Percentiles rank a stretch among this genome's conserved stretches.
These are phyloP conservation scores for Aspidiotus destructor DNA, from an alignment of 2,888 invertebrate species.

Conservation along the genomic window DNA sequence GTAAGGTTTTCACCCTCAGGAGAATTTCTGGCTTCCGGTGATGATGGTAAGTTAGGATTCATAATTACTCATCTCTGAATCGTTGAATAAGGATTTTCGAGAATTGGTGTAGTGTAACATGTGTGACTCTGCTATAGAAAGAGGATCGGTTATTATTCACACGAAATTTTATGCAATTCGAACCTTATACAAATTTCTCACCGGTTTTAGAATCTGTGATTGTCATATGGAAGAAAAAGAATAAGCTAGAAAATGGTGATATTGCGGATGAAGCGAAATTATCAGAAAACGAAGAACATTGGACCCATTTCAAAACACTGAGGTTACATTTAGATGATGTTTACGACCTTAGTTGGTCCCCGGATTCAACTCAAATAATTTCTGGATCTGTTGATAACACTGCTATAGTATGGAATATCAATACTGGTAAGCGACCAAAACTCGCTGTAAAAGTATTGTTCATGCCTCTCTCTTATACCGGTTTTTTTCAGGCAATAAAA, in stretches of 20 bases:
- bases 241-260: constrained; percentile 54
- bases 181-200: too few species aligned
- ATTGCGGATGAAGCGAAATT: constrained; percentile 46
- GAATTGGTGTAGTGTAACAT: neutral
- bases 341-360: constrained; percentile 85
- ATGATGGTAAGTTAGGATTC: constrained; percentile 58
- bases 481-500: constrained; percentile 47
- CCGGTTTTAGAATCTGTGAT: constrained; percentile 57
- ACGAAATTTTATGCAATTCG: too few species aligned
- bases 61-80: neutral
- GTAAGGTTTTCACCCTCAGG: constrained; percentile 90
- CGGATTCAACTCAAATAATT: constrained; percentile 62
- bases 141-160: too few species aligned
- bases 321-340: constrained; percentile 91
- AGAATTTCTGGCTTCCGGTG: constrained; percentile 75
- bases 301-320: constrained; percentile 67
- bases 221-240: constrained; percentile 73
- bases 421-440: constrained; percentile 50
- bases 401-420: constrained; percentile 82
- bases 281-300: constrained; percentile 62
- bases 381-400: constrained; percentile 94
- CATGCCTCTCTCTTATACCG: neutral
- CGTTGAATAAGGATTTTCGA: neutral
- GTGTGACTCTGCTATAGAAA: too few species aligned
- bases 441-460: neutral